phyloP scores from a whole-genome alignment of 2,888 invertebrate genomes.

The Tenthredo amoena region DNA sequence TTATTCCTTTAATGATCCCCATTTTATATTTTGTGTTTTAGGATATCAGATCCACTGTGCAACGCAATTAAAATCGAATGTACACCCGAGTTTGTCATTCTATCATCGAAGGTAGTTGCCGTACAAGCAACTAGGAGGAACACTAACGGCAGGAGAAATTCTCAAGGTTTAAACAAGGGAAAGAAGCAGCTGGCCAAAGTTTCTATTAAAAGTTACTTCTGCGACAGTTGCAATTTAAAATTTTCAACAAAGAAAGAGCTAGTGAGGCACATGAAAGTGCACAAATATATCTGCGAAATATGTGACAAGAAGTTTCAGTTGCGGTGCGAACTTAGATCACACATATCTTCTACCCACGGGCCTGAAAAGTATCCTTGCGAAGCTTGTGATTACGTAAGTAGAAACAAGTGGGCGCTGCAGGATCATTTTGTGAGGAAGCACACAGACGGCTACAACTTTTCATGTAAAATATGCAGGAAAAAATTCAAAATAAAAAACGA shows the following conservation, averaged over 20 bases:
- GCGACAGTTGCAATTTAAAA: conserved; percentile 48
- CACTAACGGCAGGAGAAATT: not conserved
- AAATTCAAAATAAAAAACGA: conserved; percentile 53
- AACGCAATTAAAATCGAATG: conserved; percentile 34
- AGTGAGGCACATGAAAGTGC: conserved; percentile 59
- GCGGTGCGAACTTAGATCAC: conserved; percentile 58
- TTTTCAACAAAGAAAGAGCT: conserved; percentile 55
- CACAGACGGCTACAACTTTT: conserved; percentile 45
- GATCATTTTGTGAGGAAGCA: conserved; percentile 54
- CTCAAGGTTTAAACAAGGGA: not conserved
- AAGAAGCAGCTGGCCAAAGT: not conserved
- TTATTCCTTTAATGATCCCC: not conserved
- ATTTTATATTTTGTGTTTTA: conserved; percentile 50
- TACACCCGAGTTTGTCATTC: conserved; percentile 36
- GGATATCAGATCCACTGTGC: conserved; percentile 47
- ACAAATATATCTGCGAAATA: conserved; percentile 59
- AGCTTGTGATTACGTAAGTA: conserved; percentile 50
- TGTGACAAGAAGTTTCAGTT: conserved; percentile 61
- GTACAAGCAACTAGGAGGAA: not conserved
- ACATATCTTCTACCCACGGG: conserved; percentile 60
- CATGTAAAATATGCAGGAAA: conserved; percentile 47
- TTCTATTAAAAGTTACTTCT: conserved; percentile 37
- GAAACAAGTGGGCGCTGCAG: conserved; percentile 8
- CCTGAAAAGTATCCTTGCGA: conserved; percentile 57
- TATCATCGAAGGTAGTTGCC: not conserved